Conservation (phyloP, 2,797 vertebrate genomes). For the Scolopax bukidnonensis region DNA sequence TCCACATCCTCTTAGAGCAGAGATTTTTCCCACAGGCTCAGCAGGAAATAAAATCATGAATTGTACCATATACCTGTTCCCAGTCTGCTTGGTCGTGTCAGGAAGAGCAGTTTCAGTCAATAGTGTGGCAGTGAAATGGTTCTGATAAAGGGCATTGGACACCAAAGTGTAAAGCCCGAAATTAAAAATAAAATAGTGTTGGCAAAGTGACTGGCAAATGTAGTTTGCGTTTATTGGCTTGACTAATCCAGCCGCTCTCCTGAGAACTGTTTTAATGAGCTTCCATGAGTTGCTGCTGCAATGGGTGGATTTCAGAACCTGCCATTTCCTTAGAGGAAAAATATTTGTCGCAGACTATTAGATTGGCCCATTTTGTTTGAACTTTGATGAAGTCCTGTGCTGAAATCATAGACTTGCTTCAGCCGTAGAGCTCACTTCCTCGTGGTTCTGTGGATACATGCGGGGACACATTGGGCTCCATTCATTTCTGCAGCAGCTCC, state of each 20-base stretch:
- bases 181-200: neutral
- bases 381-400: neutral
- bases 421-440: neutral
- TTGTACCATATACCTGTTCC: neutral
- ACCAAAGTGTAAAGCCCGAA: neutral
- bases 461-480: neutral
- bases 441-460: neutral
- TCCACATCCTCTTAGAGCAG: neutral
- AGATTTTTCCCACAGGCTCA: neutral
- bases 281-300: neutral
- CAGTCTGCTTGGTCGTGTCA: neutral
- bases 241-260: neutral
- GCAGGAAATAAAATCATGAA: neutral
- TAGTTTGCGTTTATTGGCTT: neutral
- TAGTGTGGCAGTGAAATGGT: neutral
- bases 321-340: neutral
- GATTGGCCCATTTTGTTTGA: neutral
- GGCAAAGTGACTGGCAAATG: conserved; percentile 13
- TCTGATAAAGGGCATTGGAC: neutral
- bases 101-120: neutral
- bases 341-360: neutral
- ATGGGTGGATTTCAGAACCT: neutral
- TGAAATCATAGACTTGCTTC: neutral
- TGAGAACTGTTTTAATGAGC: conserved; percentile 12
- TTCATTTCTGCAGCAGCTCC: neutral